Evolutionary conservation across 2,113 vertebrate genomes (phyloP).

Genomic region (Mastomys natalensis): DNA sequence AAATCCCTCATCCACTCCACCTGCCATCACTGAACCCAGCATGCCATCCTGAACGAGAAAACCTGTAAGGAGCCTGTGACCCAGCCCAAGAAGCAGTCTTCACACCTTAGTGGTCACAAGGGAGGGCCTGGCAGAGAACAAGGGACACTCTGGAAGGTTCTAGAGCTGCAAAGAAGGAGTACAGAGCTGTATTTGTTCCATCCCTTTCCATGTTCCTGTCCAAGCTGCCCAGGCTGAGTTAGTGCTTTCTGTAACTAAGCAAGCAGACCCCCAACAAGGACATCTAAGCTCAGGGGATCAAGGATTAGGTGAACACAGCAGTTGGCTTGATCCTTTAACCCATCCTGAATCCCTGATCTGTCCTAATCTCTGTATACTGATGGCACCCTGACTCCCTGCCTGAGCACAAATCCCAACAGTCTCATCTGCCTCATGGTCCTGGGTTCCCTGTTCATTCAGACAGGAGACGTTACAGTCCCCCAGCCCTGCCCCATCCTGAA

Average conservation of each 20-base stretch:
- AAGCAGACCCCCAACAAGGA: background rate
- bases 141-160: background rate
- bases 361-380: background rate
- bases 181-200: background rate
- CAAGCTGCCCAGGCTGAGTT: background rate
- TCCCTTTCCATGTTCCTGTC: background rate
- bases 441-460: background rate
- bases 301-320: background rate
- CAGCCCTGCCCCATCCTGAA: background rate
- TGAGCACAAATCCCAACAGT: background rate
- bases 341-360: too few relatives aligned
- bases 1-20: background rate
- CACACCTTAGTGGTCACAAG: background rate
- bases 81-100: background rate
- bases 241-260: background rate
- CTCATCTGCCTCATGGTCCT: background rate
- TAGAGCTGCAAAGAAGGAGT: background rate
- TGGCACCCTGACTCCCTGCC: background rate
- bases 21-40: background rate
- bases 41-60: too few relatives aligned
- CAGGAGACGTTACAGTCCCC: background rate
- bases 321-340: background rate
- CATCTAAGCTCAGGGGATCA: background rate
- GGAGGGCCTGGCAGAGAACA: background rate
- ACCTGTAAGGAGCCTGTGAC: background rate